Percentiles rank a stretch among this genome's conserved stretches.
These are phyloP conservation scores for Procambarus virginalis DNA, from an alignment of 1,140 invertebrate species.

Conservation along the genomic window DNA sequence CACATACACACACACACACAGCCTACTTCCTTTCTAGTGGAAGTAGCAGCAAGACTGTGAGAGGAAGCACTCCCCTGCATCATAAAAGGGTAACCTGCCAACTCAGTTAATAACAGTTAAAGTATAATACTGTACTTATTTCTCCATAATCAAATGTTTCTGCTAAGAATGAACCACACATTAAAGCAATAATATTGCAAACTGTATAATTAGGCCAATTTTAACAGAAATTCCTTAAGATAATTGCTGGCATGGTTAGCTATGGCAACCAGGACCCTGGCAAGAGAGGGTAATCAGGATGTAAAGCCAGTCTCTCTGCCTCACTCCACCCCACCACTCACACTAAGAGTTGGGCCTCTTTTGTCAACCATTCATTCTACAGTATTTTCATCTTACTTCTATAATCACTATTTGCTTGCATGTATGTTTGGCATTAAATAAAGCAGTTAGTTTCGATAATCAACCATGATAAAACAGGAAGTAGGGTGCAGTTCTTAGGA, in stretches of 20 bases:
- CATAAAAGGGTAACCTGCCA: conserved; percentile 10
- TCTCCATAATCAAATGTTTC: neutral
- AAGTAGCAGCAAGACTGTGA: conserved; percentile 37
- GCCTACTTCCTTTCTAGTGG: conserved; percentile 25
- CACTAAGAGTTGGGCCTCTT: neutral
- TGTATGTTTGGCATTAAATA: too few relatives aligned
- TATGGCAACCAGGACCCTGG: conserved; percentile 27
- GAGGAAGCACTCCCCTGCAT: conserved; percentile 42
- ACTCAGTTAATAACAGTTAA: neutral
- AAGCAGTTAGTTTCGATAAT: too few relatives aligned
- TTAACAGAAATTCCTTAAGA: neutral
- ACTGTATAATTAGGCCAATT: neutral
- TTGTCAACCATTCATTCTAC: too few relatives aligned
- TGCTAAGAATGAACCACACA: neutral
- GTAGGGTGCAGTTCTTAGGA: too few relatives aligned
- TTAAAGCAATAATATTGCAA: neutral
- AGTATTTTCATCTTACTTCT: too few relatives aligned
- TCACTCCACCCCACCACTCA: conserved; percentile 25
- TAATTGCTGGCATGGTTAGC: neutral
- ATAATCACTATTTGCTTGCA: too few relatives aligned
- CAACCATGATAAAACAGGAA: too few relatives aligned
- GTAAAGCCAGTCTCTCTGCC: conserved; percentile 36
- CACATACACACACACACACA: neutral
- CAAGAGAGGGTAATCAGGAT: conserved; percentile 52
- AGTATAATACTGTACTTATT: neutral